A percentile compares a stretch with the other conserved stretches of the same genome.
Evolutionary conservation across 2,888 invertebrate genomes (phyloP).

Genomic region (Platypus cylindrus): DNA sequence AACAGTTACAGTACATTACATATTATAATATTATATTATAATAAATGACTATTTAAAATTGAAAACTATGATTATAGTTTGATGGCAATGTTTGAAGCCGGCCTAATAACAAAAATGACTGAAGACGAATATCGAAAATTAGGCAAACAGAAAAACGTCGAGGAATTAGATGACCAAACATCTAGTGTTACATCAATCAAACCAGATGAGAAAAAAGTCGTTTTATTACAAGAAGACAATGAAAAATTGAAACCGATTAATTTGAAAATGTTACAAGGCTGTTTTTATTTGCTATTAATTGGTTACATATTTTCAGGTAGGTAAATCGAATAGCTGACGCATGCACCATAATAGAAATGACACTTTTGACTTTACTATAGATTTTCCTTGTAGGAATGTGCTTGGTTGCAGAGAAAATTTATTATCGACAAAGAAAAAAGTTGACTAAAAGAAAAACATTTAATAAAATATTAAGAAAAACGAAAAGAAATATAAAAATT

Average conservation of each 20-base stretch:
- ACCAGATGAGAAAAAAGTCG: constrained; percentile 22
- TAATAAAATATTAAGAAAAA: constrained; percentile 7
- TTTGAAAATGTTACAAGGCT: constrained; percentile 58
- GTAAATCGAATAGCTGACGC: neutral
- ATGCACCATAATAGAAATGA: neutral
- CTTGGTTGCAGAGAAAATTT: constrained; percentile 19
- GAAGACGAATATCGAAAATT: constrained; percentile 61
- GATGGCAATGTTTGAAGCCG: constrained; percentile 62
- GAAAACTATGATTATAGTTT: too few relatives aligned
- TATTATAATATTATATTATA: too few relatives aligned
- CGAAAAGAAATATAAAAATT: constrained; percentile 6
- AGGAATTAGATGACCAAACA: constrained; percentile 32
- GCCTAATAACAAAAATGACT: constrained; percentile 64
- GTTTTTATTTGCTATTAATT: constrained; percentile 55
- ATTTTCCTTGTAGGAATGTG: constrained; percentile 18
- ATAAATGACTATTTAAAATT: too few relatives aligned
- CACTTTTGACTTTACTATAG: constrained; percentile 1
- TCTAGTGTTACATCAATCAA: constrained; percentile 30
- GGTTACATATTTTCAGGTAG: constrained; percentile 50
- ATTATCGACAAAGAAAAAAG: constrained; percentile 18
- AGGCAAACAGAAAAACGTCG: constrained; percentile 40
- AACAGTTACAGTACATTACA: too few relatives aligned
- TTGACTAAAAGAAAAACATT: constrained; percentile 11
- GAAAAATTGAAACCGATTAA: constrained; percentile 49
- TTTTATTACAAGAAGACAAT: constrained; percentile 26